phyloP scores from a whole-genome alignment of 2,113 vertebrate species.

The Lamprotornis superbus region DNA sequence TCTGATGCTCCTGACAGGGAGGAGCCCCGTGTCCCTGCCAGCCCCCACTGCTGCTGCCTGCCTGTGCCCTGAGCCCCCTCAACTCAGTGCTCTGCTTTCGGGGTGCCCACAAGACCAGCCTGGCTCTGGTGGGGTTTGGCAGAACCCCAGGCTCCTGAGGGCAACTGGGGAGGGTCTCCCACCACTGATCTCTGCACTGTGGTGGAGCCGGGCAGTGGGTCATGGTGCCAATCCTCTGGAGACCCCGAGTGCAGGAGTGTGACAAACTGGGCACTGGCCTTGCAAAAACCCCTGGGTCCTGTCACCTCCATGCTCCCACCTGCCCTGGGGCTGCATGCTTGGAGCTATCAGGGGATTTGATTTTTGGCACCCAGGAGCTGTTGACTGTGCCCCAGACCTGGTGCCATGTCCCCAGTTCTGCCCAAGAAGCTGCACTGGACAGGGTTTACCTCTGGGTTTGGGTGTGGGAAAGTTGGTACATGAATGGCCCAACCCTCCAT shows the following conservation, averaged over 20 bases:
- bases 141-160: neutral
- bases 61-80: neutral
- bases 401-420: neutral
- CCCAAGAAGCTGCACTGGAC: neutral
- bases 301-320: fast-evolving
- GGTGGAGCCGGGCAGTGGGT: neutral
- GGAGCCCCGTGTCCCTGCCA: fast-evolving
- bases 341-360: neutral
- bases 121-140: neutral
- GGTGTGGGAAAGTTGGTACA: neutral
- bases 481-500: fast-evolving
- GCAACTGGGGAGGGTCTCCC: fast-evolving
- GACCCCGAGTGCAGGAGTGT: neutral
- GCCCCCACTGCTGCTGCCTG: neutral
- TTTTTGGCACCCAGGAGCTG: neutral
- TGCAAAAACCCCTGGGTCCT: neutral
- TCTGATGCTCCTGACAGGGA: neutral
- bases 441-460: neutral
- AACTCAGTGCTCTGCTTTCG: neutral
- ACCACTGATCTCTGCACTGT: fast-evolving
- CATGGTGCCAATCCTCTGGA: neutral
- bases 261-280: neutral
- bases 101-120: neutral
- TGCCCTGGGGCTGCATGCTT: neutral
- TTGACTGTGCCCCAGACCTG: fast-evolving